Percentiles rank a stretch among this genome's conserved stretches.
These are phyloP conservation scores for Stegostoma tigrinum DNA, from an alignment of 2,113 vertebrate genomes.

Conservation along the genomic window DNA sequence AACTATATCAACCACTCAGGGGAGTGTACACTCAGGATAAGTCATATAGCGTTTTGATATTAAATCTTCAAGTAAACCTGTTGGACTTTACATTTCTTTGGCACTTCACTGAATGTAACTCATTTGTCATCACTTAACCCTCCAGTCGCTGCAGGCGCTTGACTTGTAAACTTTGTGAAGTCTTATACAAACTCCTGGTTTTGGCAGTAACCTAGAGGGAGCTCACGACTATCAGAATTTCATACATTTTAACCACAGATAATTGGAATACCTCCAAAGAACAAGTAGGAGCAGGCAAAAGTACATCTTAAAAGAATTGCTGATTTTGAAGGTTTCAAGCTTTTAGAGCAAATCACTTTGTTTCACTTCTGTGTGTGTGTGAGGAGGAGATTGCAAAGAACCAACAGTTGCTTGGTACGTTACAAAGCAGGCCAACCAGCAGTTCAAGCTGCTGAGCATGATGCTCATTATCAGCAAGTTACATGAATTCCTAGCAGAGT, in stretches of 20 bases:
- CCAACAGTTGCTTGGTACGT: neutral
- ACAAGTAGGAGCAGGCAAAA: neutral
- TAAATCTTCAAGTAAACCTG: neutral
- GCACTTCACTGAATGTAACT: neutral
- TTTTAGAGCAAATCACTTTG: neutral
- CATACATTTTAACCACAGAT: neutral
- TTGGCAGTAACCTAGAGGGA: constrained; percentile 28
- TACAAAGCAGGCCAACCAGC: neutral
- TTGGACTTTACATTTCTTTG: neutral
- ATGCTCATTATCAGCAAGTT: neutral
- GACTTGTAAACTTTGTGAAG: neutral
- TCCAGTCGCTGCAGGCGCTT: neutral
- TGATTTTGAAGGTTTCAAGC: neutral
- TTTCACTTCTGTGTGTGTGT: neutral
- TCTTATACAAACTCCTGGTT: neutral
- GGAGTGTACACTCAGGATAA: neutral
- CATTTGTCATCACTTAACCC: neutral
- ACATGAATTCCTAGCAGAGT: neutral
- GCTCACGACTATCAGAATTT: neutral
- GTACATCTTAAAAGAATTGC: neutral
- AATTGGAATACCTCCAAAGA: neutral
- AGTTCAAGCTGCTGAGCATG: no score
- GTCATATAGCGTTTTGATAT: neutral
- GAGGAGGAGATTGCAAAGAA: neutral
- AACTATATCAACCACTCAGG: neutral